Evolutionary conservation across 1,140 invertebrate species (phyloP).

Genomic region (Amyelois transitella): DNA sequence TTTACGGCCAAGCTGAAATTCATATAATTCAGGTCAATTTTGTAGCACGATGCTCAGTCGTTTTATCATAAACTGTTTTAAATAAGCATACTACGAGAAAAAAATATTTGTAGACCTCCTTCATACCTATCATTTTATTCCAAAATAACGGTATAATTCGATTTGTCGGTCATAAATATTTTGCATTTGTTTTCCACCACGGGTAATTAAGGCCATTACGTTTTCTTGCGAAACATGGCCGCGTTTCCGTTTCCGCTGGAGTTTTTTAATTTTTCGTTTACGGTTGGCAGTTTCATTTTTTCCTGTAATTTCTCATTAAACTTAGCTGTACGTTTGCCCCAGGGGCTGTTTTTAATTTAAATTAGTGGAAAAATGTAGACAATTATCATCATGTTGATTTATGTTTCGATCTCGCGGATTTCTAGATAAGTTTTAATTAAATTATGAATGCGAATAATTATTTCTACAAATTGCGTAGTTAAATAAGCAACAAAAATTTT

Average conservation of each 20-base stretch:
- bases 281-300: constrained; percentile 53
- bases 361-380: constrained; percentile 25
- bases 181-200: constrained; percentile 43
- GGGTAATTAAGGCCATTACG: constrained; percentile 59
- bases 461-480: no score
- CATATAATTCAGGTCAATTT: no score
- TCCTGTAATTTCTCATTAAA: constrained; percentile 66
- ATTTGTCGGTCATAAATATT: constrained; percentile 24
- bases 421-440: background rate
- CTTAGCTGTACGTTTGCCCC: constrained; percentile 44
- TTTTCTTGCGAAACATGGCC: constrained; percentile 52
- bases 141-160: no score
- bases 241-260: constrained; percentile 51
- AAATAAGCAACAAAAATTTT: no score
- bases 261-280: constrained; percentile 69
- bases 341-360: constrained; percentile 36
- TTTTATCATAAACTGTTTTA: no score
- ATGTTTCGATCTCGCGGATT: background rate
- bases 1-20: no score
- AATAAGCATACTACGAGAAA: no score
- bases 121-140: no score
- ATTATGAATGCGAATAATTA: background rate
- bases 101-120: no score
- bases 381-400: constrained; percentile 23
- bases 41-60: no score